Evolutionary conservation across 2,113 vertebrate species (phyloP).

Genomic region (Paracanthobrama guichenoti): DNA sequence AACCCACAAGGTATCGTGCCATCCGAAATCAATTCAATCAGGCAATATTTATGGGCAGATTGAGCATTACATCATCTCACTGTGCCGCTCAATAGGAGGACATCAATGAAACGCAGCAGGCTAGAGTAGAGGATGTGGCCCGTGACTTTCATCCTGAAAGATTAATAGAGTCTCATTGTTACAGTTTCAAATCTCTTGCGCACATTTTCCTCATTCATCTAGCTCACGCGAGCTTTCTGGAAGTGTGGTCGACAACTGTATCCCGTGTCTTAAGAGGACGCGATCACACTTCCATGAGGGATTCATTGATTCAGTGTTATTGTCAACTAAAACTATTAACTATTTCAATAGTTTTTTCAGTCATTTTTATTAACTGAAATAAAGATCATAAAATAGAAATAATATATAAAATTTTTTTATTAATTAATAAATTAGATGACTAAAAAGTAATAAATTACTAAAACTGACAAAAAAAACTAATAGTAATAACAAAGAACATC

Average conservation of each 20-base stretch:
- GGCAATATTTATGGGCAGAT: conserved; percentile 37
- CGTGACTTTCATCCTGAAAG: conserved; percentile 33
- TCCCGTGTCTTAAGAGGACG: not conserved
- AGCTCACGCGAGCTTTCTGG: not conserved
- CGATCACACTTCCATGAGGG: not conserved
- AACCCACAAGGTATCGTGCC: not conserved
- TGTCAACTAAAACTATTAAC: not conserved
- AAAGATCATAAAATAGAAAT: not conserved
- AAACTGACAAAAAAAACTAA: not conserved
- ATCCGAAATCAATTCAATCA: conserved; percentile 28
- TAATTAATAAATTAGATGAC: not conserved
- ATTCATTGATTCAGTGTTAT: not conserved
- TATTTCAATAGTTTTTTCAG: no score
- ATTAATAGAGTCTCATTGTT: conserved; percentile 26
- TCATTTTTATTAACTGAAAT: no score
- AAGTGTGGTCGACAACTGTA: not conserved
- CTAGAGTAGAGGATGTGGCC: conserved; percentile 21
- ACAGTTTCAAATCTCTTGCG: conserved; percentile 17
- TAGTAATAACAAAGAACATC: not conserved
- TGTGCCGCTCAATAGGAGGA: conserved; percentile 35
- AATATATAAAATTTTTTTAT: not conserved
- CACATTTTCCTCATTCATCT: conserved; percentile 21
- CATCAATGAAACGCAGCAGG: conserved; percentile 40
- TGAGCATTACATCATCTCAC: conserved; percentile 51
- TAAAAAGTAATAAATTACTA: not conserved